Percentiles rank a stretch among this genome's conserved stretches.
These are phyloP conservation scores for Stictocephala bisonia DNA, from an alignment of 2,888 invertebrate species.

Conservation along the genomic window DNA sequence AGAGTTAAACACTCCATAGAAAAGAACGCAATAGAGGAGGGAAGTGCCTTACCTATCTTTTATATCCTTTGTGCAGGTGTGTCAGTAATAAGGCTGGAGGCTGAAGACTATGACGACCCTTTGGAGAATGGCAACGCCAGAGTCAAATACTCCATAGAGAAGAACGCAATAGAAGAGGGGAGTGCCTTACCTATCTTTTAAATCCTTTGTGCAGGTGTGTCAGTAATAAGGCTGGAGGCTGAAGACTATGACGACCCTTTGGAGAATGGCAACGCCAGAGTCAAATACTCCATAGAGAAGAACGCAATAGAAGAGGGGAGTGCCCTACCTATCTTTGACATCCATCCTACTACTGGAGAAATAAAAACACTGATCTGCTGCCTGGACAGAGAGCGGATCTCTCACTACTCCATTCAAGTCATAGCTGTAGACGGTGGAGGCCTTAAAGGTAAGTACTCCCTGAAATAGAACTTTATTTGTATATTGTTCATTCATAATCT, in stretches of 20 bases:
- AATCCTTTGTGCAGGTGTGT: conserved; percentile 81
- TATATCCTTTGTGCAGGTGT: conserved; percentile 85
- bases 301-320: conserved; percentile 97
- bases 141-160: conserved; percentile 93
- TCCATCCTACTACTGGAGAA: conserved; percentile 94
- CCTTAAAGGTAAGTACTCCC: conserved; percentile 77
- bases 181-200: conserved; percentile 95
- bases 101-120: conserved; percentile 96
- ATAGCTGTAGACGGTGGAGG: conserved; percentile 96
- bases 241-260: conserved; percentile 96
- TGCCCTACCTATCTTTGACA: conserved; percentile 94
- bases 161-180: conserved; percentile 96
- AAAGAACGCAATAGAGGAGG: conserved; percentile 96
- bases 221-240: conserved; percentile 98
- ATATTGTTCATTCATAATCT: too few relatives aligned
- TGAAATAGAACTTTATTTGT: too few relatives aligned
- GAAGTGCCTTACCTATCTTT: conserved; percentile 94
- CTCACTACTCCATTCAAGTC: conserved; percentile 96
- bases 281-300: conserved; percentile 95
- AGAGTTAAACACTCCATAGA: conserved; percentile 94
- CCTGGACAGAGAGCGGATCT: conserved; percentile 91
- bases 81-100: conserved; percentile 98
- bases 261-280: conserved; percentile 93
- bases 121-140: conserved; percentile 95
- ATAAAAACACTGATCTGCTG: conserved; percentile 97